Conservation (phyloP, 2,113 vertebrate species). For the Alces alces region DNA sequence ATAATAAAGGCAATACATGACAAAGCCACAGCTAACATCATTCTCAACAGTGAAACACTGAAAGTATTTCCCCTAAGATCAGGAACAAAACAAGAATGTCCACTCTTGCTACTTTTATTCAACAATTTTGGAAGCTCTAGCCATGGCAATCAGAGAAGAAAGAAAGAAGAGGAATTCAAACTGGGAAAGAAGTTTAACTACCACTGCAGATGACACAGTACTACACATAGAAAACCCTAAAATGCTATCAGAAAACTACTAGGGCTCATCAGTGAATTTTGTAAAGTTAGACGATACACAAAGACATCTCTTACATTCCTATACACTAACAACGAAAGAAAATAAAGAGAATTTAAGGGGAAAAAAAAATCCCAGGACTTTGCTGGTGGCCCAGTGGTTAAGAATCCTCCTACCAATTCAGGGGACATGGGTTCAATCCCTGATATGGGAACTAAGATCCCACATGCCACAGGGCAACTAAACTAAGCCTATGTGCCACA, state of each 20-base stretch:
- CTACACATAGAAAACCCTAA: neutral
- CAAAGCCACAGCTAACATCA: neutral
- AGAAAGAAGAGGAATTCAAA: neutral
- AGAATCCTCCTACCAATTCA: neutral
- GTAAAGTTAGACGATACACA: neutral
- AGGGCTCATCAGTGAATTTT: neutral
- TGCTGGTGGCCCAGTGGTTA: neutral
- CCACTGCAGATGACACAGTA: neutral
- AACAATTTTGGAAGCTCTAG: neutral
- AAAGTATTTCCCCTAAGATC: neutral
- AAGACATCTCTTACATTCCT: neutral
- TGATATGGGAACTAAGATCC: neutral
- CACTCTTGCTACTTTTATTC: neutral
- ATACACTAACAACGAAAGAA: neutral
- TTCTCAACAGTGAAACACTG: neutral
- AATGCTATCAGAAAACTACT: neutral
- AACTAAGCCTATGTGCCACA: neutral
- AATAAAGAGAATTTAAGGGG: neutral
- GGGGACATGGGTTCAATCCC: neutral
- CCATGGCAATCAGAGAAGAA: neutral
- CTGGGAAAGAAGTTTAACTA: neutral
- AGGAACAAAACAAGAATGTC: neutral
- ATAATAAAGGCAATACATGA: neutral
- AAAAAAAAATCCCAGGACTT: neutral
- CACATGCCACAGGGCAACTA: neutral